Evolutionary conservation across 2,113 vertebrate species (phyloP), one percentile per base, ranked within the genome.

Genomic region (Pomatostomus ruficeps): DNA sequence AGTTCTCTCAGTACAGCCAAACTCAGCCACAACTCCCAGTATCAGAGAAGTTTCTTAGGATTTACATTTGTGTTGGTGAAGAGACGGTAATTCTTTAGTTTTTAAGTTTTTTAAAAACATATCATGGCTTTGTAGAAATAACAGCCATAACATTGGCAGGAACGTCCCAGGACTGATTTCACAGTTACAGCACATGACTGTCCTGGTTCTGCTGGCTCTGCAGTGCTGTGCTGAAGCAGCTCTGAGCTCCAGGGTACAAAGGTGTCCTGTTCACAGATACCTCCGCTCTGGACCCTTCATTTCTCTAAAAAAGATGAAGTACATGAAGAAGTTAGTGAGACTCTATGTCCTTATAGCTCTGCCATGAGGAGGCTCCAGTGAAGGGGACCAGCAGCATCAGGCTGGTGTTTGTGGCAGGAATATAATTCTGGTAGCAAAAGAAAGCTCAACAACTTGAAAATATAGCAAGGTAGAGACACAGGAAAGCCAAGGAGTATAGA

Each of bases 171-270:
- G 57, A 65, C n/a, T 79, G 58, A 57, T 75, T 91, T 78, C 79
- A 45, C 4, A 61, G 4, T 40, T 63, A 26, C 1, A 25, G 40
- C 7, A 51, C 1, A 3, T 0, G 1, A 46, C 11, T 67, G 9
- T 36, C 15, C 35, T 57, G 11, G 22, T 46, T 29, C 57, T 57
- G 57, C 26, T 70, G 74, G 25, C 38, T 66, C 58, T 76, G 29
- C 40, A 55, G 29, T 18, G 29, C 22, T 29, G 19, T 43, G 57
- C 40, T 33, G 28, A 18, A 83, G 58, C 36, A 58, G 28, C 36
- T 89, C 65, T 43, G 54, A 83, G 24, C 54, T 74, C 31, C 42
- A 52, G 26, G 38, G 29, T 73, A 65, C 43, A 35, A 51, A 57
- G 20, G 43, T 8, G 20, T 38, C 43, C 43, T 78, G 28, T 38